Conservation (phyloP, 2,113 vertebrate genomes). For the Hydrolagus affinis region DNA sequence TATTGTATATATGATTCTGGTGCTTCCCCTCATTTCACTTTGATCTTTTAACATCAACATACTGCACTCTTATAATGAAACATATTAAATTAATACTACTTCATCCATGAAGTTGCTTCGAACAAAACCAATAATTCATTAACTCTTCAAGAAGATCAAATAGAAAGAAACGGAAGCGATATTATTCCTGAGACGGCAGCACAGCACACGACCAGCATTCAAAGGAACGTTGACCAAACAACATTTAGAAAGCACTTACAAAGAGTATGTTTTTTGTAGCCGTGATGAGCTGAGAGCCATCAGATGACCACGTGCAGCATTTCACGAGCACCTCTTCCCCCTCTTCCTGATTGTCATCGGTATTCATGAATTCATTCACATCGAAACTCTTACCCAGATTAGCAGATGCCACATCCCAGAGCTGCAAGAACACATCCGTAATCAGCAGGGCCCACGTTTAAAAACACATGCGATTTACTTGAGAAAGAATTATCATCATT, state of each 20-base stretch:
- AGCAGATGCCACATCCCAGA: slow-evolving; percentile 68
- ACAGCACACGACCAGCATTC: neutral
- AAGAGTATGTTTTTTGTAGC: slow-evolving; percentile 73
- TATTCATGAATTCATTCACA: slow-evolving; percentile 59
- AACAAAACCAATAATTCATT: neutral
- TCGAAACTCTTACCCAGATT: slow-evolving; percentile 75
- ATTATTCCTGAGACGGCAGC: neutral
- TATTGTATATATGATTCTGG: no score
- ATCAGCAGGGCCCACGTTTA: neutral
- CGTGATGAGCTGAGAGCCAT: slow-evolving; percentile 64
- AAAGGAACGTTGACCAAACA: neutral
- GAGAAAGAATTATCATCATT: neutral
- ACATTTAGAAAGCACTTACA: slow-evolving; percentile 58
- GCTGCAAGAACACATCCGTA: slow-evolving; percentile 51
- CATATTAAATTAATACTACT: neutral
- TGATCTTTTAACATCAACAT: no score
- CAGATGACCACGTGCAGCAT: slow-evolving; percentile 78
- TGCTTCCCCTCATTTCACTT: no score
- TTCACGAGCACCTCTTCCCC: slow-evolving; percentile 67
- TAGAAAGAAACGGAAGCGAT: neutral
- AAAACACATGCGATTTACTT: neutral
- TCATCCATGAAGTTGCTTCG: neutral
- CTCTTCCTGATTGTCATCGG: slow-evolving; percentile 59
- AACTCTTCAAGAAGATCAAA: neutral
- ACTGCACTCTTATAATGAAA: no score